Conservation (phyloP, 1,140 invertebrate species). For the Aphis gossypii region DNA sequence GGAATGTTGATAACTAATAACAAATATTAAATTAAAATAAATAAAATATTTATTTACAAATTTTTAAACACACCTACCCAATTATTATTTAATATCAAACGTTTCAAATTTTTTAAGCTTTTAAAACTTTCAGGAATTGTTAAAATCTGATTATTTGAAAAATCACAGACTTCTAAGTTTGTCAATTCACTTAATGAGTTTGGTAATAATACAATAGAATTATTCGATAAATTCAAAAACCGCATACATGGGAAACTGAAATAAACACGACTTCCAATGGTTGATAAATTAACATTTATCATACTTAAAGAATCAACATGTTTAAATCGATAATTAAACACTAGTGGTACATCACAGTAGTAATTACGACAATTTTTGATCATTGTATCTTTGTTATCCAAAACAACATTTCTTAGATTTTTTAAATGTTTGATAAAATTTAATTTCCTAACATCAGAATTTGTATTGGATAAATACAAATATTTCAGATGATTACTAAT, state of each 20-base stretch:
- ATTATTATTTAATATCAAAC: slow-evolving; percentile 33
- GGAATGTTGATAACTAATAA: slow-evolving; percentile 39
- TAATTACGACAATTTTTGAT: not conserved
- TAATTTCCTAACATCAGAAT: not conserved
- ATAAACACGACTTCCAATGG: not conserved
- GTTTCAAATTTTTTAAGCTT: slow-evolving; percentile 45
- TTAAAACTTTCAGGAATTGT: slow-evolving; percentile 35
- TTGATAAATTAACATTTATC: not conserved
- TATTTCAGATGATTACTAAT: slow-evolving; percentile 25
- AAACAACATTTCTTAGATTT: slow-evolving; percentile 24
- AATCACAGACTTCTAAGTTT: slow-evolving; percentile 49
- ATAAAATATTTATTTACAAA: not conserved
- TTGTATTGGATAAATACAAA: slow-evolving; percentile 33
- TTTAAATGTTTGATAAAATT: slow-evolving; percentile 41
- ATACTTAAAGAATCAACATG: slow-evolving; percentile 37
- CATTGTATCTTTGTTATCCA: not conserved
- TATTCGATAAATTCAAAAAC: slow-evolving; percentile 38
- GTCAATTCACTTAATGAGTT: not conserved
- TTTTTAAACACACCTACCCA: not conserved
- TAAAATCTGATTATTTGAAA: slow-evolving; percentile 45
- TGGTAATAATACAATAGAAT: not conserved
- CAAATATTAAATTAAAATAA: slow-evolving; percentile 4
- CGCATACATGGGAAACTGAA: slow-evolving; percentile 36
- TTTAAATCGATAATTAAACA: slow-evolving; percentile 52
- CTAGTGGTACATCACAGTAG: not conserved